Percentiles rank a stretch among this genome's conserved stretches.
Conservation (phyloP, 2,888 invertebrate genomes). For the Deroplatys truncata region DNA sequence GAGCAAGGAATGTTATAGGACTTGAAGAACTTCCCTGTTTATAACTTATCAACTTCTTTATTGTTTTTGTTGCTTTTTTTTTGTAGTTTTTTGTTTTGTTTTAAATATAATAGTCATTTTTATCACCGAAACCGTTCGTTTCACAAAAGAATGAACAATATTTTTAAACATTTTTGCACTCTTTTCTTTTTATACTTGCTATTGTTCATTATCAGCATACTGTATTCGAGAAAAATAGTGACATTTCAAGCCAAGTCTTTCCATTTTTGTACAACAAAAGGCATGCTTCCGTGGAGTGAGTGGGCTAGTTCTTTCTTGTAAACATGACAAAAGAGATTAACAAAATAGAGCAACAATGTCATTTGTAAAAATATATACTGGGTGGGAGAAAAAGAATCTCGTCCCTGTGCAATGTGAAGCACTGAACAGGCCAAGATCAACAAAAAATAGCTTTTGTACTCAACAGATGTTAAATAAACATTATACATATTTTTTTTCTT, state of each 20-base stretch:
- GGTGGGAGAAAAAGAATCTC: background rate
- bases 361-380: background rate
- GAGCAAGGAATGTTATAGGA: background rate
- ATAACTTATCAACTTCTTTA: background rate
- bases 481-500: background rate
- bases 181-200: background rate
- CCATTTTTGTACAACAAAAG: background rate
- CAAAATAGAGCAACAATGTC: background rate
- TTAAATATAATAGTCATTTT: conserved; percentile 3
- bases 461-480: background rate
- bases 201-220: background rate
- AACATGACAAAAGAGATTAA: background rate
- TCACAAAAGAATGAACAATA: conserved; percentile 2
- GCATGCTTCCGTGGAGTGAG: background rate
- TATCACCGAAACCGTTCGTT: conserved; percentile 1
- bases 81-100: background rate
- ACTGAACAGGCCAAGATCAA: background rate
- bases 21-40: background rate
- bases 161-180: background rate
- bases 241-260: background rate
- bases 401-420: background rate
- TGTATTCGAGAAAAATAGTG: background rate
- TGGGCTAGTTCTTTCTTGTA: background rate
- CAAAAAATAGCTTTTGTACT: background rate
- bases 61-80: background rate